Percentiles rank a stretch among this genome's conserved stretches.
phyloP scores from a whole-genome alignment of 2,888 invertebrate genomes.

The Trichogramma evanescens region DNA sequence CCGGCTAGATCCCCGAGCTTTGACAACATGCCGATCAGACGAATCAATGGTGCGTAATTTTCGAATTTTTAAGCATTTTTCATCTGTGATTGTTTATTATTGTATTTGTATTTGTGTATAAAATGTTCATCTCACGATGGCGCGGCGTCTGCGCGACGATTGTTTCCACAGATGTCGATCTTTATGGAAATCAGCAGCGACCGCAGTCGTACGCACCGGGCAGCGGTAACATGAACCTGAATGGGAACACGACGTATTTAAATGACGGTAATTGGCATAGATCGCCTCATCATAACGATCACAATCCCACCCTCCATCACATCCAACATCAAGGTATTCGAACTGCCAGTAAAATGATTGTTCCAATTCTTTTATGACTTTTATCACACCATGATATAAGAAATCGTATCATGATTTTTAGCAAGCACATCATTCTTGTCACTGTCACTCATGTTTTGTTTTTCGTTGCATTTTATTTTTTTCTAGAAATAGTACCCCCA shows the following conservation, averaged over 20 bases:
- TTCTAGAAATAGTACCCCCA: slow-evolving; percentile 56
- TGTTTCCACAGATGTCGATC: slow-evolving; percentile 32
- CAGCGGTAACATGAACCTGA: slow-evolving; percentile 37
- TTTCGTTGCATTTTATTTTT: slow-evolving; percentile 28
- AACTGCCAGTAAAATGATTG: slow-evolving; percentile 20
- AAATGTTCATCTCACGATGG: not conserved
- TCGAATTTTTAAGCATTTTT: slow-evolving; percentile 1
- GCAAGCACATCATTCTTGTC: no score
- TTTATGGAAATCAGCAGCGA: slow-evolving; percentile 34
- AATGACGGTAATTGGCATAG: slow-evolving; percentile 40
- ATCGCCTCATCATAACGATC: slow-evolving; percentile 35
- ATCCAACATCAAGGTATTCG: slow-evolving; percentile 36
- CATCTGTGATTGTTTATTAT: not conserved
- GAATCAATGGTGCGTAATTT: slow-evolving; percentile 36
- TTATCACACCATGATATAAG: not conserved
- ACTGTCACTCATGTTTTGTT: not conserved
- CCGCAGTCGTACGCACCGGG: slow-evolving; percentile 42
- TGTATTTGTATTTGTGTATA: not conserved
- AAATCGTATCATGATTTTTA: not conserved
- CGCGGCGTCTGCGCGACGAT: not conserved
- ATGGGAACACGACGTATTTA: slow-evolving; percentile 42
- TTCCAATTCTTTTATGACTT: slow-evolving; percentile 11
- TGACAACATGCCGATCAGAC: slow-evolving; percentile 39
- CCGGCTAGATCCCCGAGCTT: slow-evolving; percentile 47
- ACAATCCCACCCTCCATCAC: slow-evolving; percentile 26